Percentiles rank a stretch among this genome's conserved stretches.
Evolutionary conservation across 2,888 invertebrate species (phyloP).

Genomic region (Andricus curvator): DNA sequence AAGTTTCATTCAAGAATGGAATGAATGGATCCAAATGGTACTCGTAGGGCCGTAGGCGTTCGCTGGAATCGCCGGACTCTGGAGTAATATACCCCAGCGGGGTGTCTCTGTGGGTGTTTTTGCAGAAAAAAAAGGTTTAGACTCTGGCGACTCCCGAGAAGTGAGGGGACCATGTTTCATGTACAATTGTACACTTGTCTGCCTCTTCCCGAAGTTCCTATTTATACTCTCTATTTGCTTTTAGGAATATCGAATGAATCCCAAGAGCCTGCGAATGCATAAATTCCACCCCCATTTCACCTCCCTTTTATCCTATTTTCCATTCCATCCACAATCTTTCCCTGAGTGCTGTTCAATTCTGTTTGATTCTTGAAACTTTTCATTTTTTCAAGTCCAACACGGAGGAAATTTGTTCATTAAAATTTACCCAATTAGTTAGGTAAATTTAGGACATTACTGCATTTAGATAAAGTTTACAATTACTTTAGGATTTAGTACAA

Average conservation of each 20-base stretch:
- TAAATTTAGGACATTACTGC: no score
- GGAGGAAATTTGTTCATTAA: no score
- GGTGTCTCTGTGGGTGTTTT: constrained; percentile 56
- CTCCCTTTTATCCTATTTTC: not conserved
- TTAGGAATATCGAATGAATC: constrained; percentile 30
- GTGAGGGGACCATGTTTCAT: constrained; percentile 1
- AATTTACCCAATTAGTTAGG: no score
- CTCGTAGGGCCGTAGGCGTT: constrained; percentile 50
- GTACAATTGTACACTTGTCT: constrained; percentile 29
- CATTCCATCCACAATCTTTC: not conserved
- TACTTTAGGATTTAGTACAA: no score
- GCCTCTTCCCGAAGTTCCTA: not conserved
- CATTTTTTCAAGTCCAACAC: no score
- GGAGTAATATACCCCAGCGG: constrained; percentile 58
- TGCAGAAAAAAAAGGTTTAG: constrained; percentile 48
- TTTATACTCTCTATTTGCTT: constrained; percentile 16
- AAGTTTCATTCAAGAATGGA: constrained; percentile 57
- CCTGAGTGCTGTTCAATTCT: not conserved
- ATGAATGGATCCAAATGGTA: constrained; percentile 45
- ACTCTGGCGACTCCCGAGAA: constrained; percentile 26
- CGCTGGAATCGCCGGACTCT: constrained; percentile 36
- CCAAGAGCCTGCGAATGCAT: constrained; percentile 11
- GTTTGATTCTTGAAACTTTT: not conserved
- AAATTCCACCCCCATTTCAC: constrained; percentile 18
- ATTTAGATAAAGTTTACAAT: no score